A percentile compares a stretch with the other conserved stretches of the same genome.
phyloP scores from a whole-genome alignment of 2,888 invertebrate genomes.

The Leucoma salicis region DNA sequence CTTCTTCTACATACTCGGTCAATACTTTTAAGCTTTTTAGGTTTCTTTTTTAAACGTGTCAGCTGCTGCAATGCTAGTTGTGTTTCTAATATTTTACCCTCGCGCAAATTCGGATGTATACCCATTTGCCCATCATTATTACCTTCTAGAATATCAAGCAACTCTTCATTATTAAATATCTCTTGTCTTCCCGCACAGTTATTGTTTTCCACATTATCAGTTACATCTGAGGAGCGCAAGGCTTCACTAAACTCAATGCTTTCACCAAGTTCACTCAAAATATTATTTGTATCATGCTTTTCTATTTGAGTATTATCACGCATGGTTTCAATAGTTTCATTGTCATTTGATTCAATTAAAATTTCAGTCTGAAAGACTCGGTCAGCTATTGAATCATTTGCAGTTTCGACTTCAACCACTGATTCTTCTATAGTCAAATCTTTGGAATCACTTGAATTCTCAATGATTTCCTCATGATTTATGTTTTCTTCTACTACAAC shows the following conservation, averaged over 20 bases:
- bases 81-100: conserved; percentile 49
- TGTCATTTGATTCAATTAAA: conserved; percentile 61
- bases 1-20: conserved; percentile 30
- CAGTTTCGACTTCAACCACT: conserved; percentile 30
- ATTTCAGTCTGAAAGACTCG: conserved; percentile 70
- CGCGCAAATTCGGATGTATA: conserved; percentile 24
- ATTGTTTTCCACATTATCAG: conserved; percentile 63
- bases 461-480: conserved; percentile 5
- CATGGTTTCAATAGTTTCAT: conserved; percentile 42
- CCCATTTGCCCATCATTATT: conserved; percentile 50
- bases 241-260: conserved; percentile 71
- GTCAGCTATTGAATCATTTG: conserved; percentile 35
- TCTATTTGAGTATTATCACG: conserved; percentile 30
- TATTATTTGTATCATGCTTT: conserved; percentile 45
- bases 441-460: neutral
- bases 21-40: conserved; percentile 29
- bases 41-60: conserved; percentile 47
- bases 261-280: conserved; percentile 63
- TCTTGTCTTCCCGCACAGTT: conserved; percentile 58
- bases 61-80: conserved; percentile 67
- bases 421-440: conserved; percentile 17
- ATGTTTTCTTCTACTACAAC: conserved; percentile 14
- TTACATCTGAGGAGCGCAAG: conserved; percentile 57
- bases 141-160: conserved; percentile 71
- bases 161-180: conserved; percentile 74